Base-by-base conservation (phyloP, 2,797 vertebrate genomes). In the Peromyscus attwateri region DNA sequence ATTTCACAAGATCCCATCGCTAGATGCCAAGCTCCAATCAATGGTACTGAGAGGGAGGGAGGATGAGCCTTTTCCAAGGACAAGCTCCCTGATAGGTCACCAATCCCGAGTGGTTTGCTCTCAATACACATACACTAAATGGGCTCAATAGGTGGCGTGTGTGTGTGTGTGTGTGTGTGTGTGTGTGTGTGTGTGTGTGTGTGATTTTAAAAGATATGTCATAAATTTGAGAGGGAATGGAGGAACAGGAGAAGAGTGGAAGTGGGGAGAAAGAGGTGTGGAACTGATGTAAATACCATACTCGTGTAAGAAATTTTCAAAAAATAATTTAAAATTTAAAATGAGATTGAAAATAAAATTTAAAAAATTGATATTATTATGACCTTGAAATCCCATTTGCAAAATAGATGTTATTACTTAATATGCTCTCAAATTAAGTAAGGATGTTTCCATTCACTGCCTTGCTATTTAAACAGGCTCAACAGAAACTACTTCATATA, bases 381-480 rank as follows among this genome's bases (percentile, higher is more conserved):
- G 17, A 91, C 25, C 34, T 95, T 95, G 52, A 97, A 81, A 93
- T 52, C 4, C 4, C 46, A 88, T n/a, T 68, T 87, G 82, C n/a
- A 87, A 95, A 94, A 76, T 40, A 92, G 17, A 76, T 55, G 52
- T 27, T 83, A 49, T 57, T 92, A 76, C 12, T 91, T 93, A 34
- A 90, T 49, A 95, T 49, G 70, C 37, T 95, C 60, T 81, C 17
- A 96, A 92, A 94, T 79, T 91, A 94, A 97, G 31, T n/a, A 95
- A 79, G 12, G 87, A 21, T 7, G 64, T 73, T 52, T 94, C 37
- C 29, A 89, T 62, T 89, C 87, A 79, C 29, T 94, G 57, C 43
- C 46, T 76, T 40, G 82, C 40, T 71, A 4, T 70, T 85, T 92
- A 52, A 93, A 23, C 31, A 89, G 37, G 34, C 55, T 82, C 55